These are phyloP conservation scores for Samia ricini DNA, from an alignment of 1,140 invertebrate genomes.

Conservation along the genomic window DNA sequence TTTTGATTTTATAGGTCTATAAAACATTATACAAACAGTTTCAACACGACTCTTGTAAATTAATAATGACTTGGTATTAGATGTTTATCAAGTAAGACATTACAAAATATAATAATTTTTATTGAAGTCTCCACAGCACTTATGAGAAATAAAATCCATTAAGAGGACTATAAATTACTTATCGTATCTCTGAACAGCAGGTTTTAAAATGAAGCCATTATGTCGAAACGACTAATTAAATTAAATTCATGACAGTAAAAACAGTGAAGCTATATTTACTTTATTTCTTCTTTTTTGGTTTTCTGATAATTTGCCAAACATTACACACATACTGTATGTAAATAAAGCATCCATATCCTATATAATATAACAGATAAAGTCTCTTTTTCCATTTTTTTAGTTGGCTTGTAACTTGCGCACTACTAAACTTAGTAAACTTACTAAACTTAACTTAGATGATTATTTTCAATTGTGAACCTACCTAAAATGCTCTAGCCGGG, in stretches of 20 bases:
- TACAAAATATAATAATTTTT: not conserved
- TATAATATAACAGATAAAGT: no score
- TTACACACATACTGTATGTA: not conserved
- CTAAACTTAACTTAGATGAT: no score
- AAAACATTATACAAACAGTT: no score
- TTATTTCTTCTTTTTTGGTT: not conserved
- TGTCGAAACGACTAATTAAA: constrained; percentile 31
- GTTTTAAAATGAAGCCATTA: constrained; percentile 12
- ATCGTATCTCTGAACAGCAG: not conserved
- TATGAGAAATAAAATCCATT: not conserved
- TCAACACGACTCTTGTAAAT: no score
- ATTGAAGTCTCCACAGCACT: not conserved
- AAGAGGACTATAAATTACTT: not conserved
- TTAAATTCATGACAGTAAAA: constrained; percentile 36
- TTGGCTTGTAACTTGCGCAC: no score
- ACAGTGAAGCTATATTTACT: not conserved
- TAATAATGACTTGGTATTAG: no score
- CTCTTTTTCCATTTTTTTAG: no score
- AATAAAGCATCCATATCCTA: no score
- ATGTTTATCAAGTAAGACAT: not conserved
- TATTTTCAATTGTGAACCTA: no score
- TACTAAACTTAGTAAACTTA: no score
- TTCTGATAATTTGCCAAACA: not conserved
- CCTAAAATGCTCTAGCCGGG: no score
- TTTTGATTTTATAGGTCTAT: no score